Percentiles rank a stretch among this genome's conserved stretches.
phyloP scores from a whole-genome alignment of 1,140 invertebrate genomes.

The Pantala flavescens region DNA sequence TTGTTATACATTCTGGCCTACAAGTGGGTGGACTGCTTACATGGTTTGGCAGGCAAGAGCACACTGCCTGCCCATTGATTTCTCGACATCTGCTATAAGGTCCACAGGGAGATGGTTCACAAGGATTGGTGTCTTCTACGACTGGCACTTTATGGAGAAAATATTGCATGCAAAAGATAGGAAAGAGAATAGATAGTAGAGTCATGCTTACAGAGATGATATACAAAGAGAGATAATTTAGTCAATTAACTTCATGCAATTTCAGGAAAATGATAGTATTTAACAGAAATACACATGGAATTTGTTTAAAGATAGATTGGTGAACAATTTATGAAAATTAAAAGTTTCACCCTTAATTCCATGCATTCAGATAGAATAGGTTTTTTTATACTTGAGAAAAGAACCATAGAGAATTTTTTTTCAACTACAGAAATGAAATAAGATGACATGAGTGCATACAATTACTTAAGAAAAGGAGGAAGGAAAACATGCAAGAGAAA shows the following conservation, averaged over 20 bases:
- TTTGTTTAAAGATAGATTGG: not conserved
- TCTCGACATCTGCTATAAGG: conserved; percentile 32
- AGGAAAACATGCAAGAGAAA: not conserved
- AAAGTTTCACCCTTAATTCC: not conserved
- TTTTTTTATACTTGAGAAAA: not conserved
- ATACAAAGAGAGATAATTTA: not conserved
- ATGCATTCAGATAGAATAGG: not conserved
- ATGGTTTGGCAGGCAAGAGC: conserved; percentile 31
- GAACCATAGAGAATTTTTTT: not conserved
- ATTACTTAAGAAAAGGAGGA: not conserved
- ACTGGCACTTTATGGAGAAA: conserved; percentile 8
- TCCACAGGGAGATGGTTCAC: conserved; percentile 51
- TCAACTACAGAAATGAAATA: too few species aligned
- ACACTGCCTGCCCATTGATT: conserved; percentile 28
- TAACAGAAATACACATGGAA: not conserved
- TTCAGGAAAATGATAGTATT: too few species aligned
- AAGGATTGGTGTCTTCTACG: conserved; percentile 42
- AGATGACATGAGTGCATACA: too few species aligned
- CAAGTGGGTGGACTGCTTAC: conserved; percentile 31
- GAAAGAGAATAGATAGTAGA: not conserved
- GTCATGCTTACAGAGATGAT: not conserved
- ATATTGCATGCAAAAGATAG: not conserved
- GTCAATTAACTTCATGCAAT: not conserved
- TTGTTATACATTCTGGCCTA: conserved; percentile 28
- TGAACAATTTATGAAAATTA: not conserved